Percentiles rank a stretch among this genome's conserved stretches.
phyloP scores from a whole-genome alignment of 2,113 vertebrate genomes.

The Labeo rohita region DNA sequence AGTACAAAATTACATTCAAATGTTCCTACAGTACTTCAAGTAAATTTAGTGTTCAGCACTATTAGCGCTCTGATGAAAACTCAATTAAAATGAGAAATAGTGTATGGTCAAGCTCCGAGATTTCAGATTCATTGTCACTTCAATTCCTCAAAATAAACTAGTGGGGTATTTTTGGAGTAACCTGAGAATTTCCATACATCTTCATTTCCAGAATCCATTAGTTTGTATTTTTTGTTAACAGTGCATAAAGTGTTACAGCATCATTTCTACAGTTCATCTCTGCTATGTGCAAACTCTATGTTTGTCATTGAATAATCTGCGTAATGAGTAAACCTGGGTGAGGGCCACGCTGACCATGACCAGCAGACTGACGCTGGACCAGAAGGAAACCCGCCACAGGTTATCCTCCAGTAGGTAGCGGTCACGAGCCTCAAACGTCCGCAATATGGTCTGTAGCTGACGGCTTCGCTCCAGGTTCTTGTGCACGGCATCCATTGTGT shows the following conservation, averaged over 20 bases:
- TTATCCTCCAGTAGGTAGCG: constrained; percentile 87
- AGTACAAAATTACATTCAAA: constrained; percentile 3
- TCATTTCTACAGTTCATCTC: background rate
- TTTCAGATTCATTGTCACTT: background rate
- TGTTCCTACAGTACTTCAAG: background rate
- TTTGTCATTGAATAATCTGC: constrained; percentile 79
- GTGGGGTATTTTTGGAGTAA: background rate
- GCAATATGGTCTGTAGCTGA: constrained; percentile 76
- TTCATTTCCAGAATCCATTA: background rate
- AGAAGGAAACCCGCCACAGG: constrained; percentile 84
- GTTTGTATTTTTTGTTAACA: background rate
- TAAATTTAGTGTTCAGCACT: background rate
- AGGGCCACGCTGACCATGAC: constrained; percentile 79
- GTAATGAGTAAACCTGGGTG: constrained; percentile 81
- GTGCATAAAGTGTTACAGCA: background rate
- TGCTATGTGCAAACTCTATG: constrained; percentile 70
- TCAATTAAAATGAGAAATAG: background rate
- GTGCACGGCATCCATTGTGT: constrained; percentile 76
- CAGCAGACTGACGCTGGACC: constrained; percentile 81
- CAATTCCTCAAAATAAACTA: background rate
- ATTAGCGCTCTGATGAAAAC: background rate
- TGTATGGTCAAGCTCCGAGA: background rate
- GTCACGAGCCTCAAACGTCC: constrained; percentile 83
- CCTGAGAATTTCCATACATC: background rate
- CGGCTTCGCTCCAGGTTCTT: constrained; percentile 77